Base-by-base conservation (phyloP, 2,888 invertebrate species). In the Chrysina gloriosa region DNA sequence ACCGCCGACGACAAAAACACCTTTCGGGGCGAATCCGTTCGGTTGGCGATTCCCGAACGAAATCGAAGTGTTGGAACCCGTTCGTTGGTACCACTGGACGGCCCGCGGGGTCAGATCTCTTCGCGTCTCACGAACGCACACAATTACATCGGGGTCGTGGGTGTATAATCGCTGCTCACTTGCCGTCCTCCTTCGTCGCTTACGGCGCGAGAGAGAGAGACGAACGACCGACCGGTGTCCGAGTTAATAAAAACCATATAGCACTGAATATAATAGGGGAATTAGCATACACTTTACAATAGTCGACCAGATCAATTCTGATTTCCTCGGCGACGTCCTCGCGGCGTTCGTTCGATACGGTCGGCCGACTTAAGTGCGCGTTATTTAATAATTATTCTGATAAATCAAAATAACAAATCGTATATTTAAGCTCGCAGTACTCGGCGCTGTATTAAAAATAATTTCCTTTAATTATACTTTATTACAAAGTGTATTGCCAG, bases 351-450 rank as follows among this genome's bases (percentile, higher is more conserved):
- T n/a, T n/a, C n/a, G n/a, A n/a, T 36, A 77, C 52, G 82, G 78
- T 61, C 77, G 70, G 69, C 14, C 27, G 78, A 71, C 67, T 74
- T 82, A 82, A 83, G 81, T 81, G 80, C 77, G 77, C 81, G 82
- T 83, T 83, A 83, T 83, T 83, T 82, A 82, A 82, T 83, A 83
- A 83, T 83, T 83, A 83, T 82, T 83, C 83, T 81, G 82, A 83
- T 83, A 83, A 83, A 83, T 83, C 83, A 83, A 83, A 83, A 81
- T 81, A 82, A 82, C 82, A 80, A 83, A 83, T 83, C 82, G 79
- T 81, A 80, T 79, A 79, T 81, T 80, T 80, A 80, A 78, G 78
- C 79, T 77, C 76, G 78, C 76, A 78, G 79, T 80, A 77, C 76
- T 74, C 70, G 71, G 76, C 76, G 73, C 14, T 75, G 77, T 77